A percentile compares a stretch with the other conserved stretches of the same genome.
Conservation (phyloP, 2,888 invertebrate species). For the Dryococelus australis region DNA sequence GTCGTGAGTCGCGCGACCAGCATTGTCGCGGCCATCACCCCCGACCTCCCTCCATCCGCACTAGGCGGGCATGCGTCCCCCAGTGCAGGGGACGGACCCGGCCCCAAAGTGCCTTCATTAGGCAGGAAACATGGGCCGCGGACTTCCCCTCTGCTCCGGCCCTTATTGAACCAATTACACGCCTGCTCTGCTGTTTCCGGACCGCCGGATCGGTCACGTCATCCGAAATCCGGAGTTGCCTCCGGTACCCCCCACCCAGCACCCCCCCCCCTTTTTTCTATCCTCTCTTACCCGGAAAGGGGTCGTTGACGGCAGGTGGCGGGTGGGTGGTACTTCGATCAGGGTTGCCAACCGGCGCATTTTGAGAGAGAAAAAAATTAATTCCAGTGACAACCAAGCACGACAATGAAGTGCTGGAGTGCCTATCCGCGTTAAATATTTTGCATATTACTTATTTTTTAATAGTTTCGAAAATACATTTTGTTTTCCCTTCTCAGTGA, state of each 20-base stretch:
- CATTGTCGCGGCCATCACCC: too few species aligned
- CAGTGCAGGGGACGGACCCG: too few species aligned
- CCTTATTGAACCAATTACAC: conserved; percentile 44
- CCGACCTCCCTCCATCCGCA: too few species aligned
- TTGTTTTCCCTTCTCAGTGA: too few species aligned
- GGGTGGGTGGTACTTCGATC: neutral
- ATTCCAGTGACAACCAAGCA: too few species aligned
- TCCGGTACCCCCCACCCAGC: neutral
- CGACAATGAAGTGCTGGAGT: too few species aligned
- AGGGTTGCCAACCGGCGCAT: neutral
- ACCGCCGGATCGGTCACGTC: conserved; percentile 31
- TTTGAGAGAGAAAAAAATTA: too few species aligned
- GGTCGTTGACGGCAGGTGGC: neutral
- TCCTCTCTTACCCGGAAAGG: neutral
- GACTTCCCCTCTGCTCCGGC: neutral
- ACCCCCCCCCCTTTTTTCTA: neutral
- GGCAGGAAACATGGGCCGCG: conserved; percentile 39
- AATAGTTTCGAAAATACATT: too few species aligned
- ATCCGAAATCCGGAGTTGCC: neutral
- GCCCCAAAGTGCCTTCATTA: conserved; percentile 42
- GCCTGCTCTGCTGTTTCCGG: conserved; percentile 34
- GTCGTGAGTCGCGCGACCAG: too few species aligned
- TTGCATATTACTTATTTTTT: too few species aligned
- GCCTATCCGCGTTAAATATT: too few species aligned
- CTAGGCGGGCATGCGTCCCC: too few species aligned